Conservation (phyloP, 2,797 vertebrate species). For the Gobionotothen gibberifrons region DNA sequence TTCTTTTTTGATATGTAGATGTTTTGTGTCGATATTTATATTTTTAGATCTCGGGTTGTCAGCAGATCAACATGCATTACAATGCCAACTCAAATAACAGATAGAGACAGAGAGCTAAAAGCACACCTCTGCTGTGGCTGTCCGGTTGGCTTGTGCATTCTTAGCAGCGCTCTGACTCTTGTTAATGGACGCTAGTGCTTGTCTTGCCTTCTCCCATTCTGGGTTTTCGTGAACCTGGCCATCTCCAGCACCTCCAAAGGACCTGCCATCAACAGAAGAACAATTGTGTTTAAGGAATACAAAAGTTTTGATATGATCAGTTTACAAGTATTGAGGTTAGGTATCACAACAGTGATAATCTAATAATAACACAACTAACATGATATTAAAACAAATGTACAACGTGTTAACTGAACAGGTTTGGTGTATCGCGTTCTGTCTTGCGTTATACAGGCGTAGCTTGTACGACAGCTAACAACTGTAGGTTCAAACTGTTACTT, state of each 20-base stretch:
- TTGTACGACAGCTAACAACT: not conserved
- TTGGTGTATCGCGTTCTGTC: not conserved
- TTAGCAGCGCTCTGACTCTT: constrained; percentile 86
- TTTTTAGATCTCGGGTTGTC: not conserved
- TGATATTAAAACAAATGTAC: not conserved
- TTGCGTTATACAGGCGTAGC: not conserved
- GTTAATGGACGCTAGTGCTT: constrained; percentile 92
- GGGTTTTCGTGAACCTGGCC: constrained; percentile 91
- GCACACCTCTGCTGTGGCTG: constrained; percentile 77
- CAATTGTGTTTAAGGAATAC: not conserved
- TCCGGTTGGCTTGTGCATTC: constrained; percentile 74
- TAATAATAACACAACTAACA: not conserved
- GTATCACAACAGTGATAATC: no score
- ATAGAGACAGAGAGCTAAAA: not conserved
- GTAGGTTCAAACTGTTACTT: not conserved
- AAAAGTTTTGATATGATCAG: no score
- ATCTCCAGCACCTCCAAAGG: constrained; percentile 76
- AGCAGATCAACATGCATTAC: not conserved
- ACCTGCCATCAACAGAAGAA: constrained; percentile 63
- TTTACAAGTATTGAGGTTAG: not conserved
- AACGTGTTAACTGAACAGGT: not conserved
- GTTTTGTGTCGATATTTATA: not conserved
- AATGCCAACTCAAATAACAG: not conserved
- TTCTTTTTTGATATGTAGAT: not conserved
- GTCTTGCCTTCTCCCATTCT: constrained; percentile 95